Conservation (phyloP, 2,797 vertebrate species). For the Danio jaintianensis region DNA sequence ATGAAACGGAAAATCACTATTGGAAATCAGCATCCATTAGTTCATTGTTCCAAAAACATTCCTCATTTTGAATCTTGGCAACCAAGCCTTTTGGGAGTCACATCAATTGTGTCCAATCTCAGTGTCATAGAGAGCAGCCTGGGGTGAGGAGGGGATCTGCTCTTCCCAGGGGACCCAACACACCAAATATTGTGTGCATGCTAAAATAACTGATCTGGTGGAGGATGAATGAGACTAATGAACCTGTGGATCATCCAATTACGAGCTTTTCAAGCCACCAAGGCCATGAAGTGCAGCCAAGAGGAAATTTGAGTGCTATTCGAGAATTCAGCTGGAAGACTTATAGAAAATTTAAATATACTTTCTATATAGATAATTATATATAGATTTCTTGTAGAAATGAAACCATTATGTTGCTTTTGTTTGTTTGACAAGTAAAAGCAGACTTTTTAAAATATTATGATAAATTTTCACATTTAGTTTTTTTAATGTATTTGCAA, state of each 20-base stretch:
- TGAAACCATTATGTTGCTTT: no score
- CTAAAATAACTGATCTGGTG: conserved; percentile 66
- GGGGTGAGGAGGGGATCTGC: conserved; percentile 71
- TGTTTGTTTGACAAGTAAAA: no score
- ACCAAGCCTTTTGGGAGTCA: conserved; percentile 79
- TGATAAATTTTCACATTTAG: no score
- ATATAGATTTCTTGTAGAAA: no score
- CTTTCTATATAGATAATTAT: no score
- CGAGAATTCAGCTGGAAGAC: not conserved
- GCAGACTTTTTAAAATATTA: no score
- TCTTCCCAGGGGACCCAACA: conserved; percentile 77
- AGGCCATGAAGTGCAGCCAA: conserved; percentile 36
- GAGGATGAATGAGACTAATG: conserved; percentile 69
- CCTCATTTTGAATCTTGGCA: conserved; percentile 83
- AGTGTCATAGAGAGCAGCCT: conserved; percentile 82
- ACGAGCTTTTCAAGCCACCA: conserved; percentile 63
- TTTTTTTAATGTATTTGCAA: no score
- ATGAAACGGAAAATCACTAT: conserved; percentile 62
- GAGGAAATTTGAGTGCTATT: conserved; percentile 35
- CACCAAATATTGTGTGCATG: conserved; percentile 62
- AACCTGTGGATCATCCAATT: conserved; percentile 58
- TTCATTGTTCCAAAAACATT: conserved; percentile 84
- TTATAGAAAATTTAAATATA: no score
- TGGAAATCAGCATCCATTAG: conserved; percentile 78
- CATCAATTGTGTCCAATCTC: conserved; percentile 80